Base-by-base conservation (phyloP, 2,113 vertebrate genomes). In the Setophaga kirtlandii region DNA sequence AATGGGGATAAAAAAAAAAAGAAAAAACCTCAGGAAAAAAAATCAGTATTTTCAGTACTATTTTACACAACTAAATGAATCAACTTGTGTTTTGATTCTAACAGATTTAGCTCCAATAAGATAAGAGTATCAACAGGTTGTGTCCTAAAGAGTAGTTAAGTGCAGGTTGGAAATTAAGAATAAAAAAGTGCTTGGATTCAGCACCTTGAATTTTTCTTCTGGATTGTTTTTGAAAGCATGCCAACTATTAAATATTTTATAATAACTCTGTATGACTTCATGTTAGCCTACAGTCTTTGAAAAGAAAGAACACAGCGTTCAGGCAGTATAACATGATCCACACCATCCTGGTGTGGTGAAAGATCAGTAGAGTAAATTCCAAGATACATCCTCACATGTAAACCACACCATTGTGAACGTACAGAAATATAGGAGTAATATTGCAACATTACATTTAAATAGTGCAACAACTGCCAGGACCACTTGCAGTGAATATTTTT, bases 21-120 rank as follows among this genome's bases (percentile, higher is more conserved):
- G 92, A 64, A 94, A 71, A 41, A 83, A 37, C 18, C 41, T 96
- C 67, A 97, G 89, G 63, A 93, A 83, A 97, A 91, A 79, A 8
- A 73, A 79, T 35, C 9, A 71, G 9, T n/a, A 24, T 90, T 85
- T 88, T 67, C 31, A 71, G 8, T 20, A 63, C n/a, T 78, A 47
- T 75, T 86, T 65, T 37, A 74, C 10, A 50, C 93, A 93, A 63
- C 8, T 42, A 46, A 74, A 69, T 67, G 1, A 55, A 93, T 59
- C 33, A 62, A 75, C 16, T 60, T 14, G 10, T 74, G 27, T 25
- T 67, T 79, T 17, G 25, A n/a, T 73, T 59, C 59, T 35, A 67
- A 55, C 0, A 13, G 14, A 53, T 46, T 33, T 55, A 76, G 41
- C 6, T 19, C 17, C 80, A 91, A 83, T 46, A 42, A 96, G 64